These are phyloP conservation scores for Brienomyrus longianalis DNA, from an alignment of 2,113 vertebrate species.

Conservation along the genomic window DNA sequence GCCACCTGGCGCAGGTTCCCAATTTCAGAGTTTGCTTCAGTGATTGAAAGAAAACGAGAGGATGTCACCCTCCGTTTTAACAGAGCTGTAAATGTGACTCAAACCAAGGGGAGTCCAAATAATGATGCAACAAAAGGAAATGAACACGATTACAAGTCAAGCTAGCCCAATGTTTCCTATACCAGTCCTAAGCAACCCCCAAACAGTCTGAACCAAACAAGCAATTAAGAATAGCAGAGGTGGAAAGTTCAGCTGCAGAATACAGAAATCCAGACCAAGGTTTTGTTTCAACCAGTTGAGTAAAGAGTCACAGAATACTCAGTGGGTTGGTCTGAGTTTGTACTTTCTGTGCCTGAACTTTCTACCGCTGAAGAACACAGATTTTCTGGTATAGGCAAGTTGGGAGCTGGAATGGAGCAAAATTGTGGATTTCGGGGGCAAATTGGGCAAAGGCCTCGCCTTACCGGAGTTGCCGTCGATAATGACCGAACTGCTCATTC, in stretches of 20 bases:
- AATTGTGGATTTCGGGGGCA: background rate
- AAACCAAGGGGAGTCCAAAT: background rate
- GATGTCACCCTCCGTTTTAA: background rate
- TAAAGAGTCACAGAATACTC: background rate
- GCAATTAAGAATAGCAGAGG: background rate
- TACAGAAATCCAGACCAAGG: background rate
- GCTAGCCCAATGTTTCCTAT: background rate
- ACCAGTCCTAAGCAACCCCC: background rate
- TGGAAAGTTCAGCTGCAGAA: background rate
- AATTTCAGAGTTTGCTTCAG: constrained; percentile 41
- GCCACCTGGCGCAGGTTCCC: constrained; percentile 35
- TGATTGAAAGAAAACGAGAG: constrained; percentile 23
- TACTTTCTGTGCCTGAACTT: background rate
- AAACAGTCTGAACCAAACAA: background rate
- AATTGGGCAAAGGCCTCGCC: background rate
- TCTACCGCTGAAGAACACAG: background rate
- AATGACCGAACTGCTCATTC: constrained; percentile 43
- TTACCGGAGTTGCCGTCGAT: constrained; percentile 48
- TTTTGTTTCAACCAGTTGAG: background rate
- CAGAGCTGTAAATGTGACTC: background rate
- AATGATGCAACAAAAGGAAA: background rate
- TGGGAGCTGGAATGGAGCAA: background rate
- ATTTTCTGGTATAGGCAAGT: background rate
- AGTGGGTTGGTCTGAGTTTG: background rate
- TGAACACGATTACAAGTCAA: background rate